Base-by-base conservation (phyloP, 2,113 vertebrate species). In the Lophotis ruficrista region DNA sequence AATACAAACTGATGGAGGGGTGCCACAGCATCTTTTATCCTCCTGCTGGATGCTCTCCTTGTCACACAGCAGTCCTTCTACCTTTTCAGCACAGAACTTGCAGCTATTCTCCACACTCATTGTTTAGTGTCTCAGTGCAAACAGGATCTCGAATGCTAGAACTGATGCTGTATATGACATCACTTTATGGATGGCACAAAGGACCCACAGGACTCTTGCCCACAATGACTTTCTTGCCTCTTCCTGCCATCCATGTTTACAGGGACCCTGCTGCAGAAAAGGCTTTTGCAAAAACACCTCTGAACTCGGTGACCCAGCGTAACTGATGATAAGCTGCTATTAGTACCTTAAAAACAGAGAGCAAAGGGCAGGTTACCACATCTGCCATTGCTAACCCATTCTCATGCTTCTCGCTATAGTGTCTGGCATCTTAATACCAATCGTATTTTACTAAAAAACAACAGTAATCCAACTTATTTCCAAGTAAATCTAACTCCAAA, bases 281-380 rank as follows among this genome's bases (percentile, higher is more conserved):
- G 68, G 65, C 37, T 69, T 95, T 73, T 85, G 50, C 41, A 89
- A 93, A 89, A 93, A 72, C 25, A 66, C 48, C 62, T 77, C 66
- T 89, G 86, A 87, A 83, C 80, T 53, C 62, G 14, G 53, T 58
- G 83, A 79, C 69, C 45, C 69, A 38, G 69, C 3, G 4, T 21
- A 92, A 87, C 54, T 47, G 70, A 91, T 14, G 66, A 89, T 91
- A 96, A 95, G 33, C 66, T 66, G 66, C 73, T 79, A 58, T 48
- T 41, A 93, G n/a, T 50, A 87, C 77, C 61, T 91, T 73, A 83
- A 94, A 96, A 96, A 60, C 54, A 76, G 50, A 71, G 83, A 92
- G 81, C 91, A 95, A 94, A 96, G 91, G 81, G 89, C 77, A 95
- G 58, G 54, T 94, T 96, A 96, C 91, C 87, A 91, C 73, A 94